Evolutionary conservation across 2,113 vertebrate species (phyloP).

Genomic region (Trinectes maculatus): DNA sequence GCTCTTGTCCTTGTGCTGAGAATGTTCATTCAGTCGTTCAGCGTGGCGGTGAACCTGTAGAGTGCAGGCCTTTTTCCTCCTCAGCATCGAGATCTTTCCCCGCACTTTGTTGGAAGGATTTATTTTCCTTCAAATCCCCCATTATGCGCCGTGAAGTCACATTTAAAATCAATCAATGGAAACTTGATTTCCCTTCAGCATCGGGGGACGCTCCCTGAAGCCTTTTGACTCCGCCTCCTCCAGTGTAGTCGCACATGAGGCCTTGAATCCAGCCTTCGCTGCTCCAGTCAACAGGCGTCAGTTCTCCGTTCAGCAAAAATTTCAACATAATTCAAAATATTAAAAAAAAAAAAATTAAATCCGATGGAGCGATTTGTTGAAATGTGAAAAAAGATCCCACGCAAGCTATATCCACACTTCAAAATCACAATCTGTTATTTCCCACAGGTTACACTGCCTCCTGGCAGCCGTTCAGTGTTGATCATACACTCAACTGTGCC

Average conservation of each 20-base stretch:
- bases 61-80: slow-evolving; percentile 32
- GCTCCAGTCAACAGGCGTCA: slow-evolving; percentile 29
- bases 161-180: slow-evolving; percentile 72
- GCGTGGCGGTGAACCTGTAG: slow-evolving; percentile 2
- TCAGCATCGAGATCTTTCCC: slow-evolving; percentile 14
- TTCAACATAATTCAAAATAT: slow-evolving; percentile 36
- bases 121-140: slow-evolving; percentile 39
- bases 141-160: slow-evolving; percentile 58
- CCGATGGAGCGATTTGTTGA: slow-evolving; percentile 33
- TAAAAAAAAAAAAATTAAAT: slow-evolving; percentile 30
- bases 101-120: slow-evolving; percentile 12
- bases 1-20: slow-evolving; percentile 7
- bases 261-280: slow-evolving; percentile 48
- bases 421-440: slow-evolving; percentile 7
- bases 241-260: slow-evolving; percentile 26
- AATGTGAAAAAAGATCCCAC: slow-evolving; percentile 33
- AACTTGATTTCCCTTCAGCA: slow-evolving; percentile 66
- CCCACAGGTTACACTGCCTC: neutral
- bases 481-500: neutral
- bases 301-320: slow-evolving; percentile 10
- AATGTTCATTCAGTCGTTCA: slow-evolving; percentile 13
- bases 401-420: slow-evolving; percentile 30
- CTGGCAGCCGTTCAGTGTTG: slow-evolving; percentile 22
- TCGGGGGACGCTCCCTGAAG: slow-evolving; percentile 45
- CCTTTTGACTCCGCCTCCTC: slow-evolving; percentile 47